Evolutionary conservation across 2,113 vertebrate genomes (phyloP).

Genomic region (Numenius arquata): DNA sequence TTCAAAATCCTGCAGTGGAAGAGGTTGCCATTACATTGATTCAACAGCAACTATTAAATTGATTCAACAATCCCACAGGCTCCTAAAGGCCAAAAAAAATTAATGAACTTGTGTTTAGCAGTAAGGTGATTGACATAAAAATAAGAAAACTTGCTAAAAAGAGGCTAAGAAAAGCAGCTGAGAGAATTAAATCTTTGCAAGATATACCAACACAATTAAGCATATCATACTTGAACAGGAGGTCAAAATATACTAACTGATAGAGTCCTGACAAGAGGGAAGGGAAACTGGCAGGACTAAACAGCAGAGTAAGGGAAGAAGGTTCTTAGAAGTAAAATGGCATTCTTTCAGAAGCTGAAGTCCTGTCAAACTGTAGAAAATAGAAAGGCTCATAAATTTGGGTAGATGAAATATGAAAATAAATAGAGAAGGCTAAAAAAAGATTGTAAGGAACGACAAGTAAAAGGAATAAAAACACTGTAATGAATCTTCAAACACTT

Average conservation of each 20-base stretch:
- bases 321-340: not conserved
- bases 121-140: not conserved
- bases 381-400: not conserved
- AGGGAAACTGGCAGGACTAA: not conserved
- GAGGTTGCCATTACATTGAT: not conserved
- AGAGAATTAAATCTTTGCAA: not conserved
- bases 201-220: not conserved
- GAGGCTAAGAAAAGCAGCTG: not conserved
- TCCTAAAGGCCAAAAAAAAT: not conserved
- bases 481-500: not conserved
- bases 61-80: not conserved
- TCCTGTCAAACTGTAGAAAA: not conserved
- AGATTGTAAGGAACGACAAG: not conserved
- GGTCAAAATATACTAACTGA: not conserved
- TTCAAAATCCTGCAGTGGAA: not conserved
- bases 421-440: not conserved
- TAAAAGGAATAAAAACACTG: not conserved
- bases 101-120: not conserved
- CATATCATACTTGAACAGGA: not conserved
- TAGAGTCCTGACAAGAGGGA: not conserved
- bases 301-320: not conserved
- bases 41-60: not conserved
- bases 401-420: not conserved
- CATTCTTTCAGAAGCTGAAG: not conserved
- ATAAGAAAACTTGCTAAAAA: not conserved